A percentile compares a stretch with the other conserved stretches of the same genome.
phyloP scores from a whole-genome alignment of 64 coral and sea anemone species.

The Actinia equina region DNA sequence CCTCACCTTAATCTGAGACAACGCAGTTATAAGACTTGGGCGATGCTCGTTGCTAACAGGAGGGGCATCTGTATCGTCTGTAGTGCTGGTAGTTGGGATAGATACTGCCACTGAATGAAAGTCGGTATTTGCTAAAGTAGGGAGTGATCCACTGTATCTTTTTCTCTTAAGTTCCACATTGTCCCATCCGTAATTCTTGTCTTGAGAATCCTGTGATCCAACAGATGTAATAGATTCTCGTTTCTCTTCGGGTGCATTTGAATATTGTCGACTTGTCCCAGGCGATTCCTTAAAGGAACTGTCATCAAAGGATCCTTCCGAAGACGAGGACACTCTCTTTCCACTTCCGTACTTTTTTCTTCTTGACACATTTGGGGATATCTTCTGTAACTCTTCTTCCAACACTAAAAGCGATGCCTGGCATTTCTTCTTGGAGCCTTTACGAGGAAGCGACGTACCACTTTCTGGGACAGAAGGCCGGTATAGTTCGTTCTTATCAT shows the following conservation, averaged over 20 bases:
- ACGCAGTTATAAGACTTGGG: slow-evolving; percentile 69
- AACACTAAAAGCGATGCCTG: slow-evolving; percentile 64
- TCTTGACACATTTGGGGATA: slow-evolving; percentile 50
- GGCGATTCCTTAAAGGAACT: not conserved
- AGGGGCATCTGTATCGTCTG: not conserved
- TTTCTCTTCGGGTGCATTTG: slow-evolving; percentile 24
- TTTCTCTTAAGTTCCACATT: not conserved
- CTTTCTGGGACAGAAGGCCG: not conserved
- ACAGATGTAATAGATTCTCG: slow-evolving; percentile 26
- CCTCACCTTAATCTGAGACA: slow-evolving; percentile 89
- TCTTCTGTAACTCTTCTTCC: slow-evolving; percentile 81
- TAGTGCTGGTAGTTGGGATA: not conserved
- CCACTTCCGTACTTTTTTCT: slow-evolving; percentile 24
- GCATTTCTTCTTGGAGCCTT: slow-evolving; percentile 53
- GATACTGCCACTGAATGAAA: not conserved
- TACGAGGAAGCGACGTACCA: not conserved
- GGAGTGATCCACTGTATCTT: not conserved
- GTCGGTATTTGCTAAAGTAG: slow-evolving; percentile 2
- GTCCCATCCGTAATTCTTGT: slow-evolving; percentile 19
- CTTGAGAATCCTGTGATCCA: not conserved
- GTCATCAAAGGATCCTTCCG: slow-evolving; percentile 45
- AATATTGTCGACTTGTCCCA: slow-evolving; percentile 31
- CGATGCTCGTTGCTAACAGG: slow-evolving; percentile 24
- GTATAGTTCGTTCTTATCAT: slow-evolving; percentile 48
- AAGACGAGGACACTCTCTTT: slow-evolving; percentile 34